These are phyloP conservation scores for Loripinus fragilis DNA, from an alignment of 2,888 invertebrate species.

Conservation along the genomic window DNA sequence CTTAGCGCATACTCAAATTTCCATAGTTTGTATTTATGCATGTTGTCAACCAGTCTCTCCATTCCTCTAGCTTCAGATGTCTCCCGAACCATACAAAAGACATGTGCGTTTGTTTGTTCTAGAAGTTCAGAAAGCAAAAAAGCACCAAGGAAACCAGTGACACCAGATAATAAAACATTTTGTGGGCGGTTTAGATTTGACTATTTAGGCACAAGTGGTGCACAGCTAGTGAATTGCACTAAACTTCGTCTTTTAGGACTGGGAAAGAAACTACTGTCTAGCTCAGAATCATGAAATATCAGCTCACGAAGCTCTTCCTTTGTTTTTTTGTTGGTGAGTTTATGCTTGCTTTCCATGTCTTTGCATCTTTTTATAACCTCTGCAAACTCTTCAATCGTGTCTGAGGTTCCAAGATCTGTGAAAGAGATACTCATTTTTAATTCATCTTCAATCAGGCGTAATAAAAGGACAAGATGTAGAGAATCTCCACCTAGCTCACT, in stretches of 20 bases:
- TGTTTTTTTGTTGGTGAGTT: slow-evolving; percentile 30
- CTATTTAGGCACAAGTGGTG: slow-evolving; percentile 34
- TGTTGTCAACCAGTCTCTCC: slow-evolving; percentile 66
- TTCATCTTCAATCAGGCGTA: slow-evolving; percentile 63
- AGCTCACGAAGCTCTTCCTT: slow-evolving; percentile 54
- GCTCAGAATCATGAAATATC: slow-evolving; percentile 61
- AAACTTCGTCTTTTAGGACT: slow-evolving; percentile 51
- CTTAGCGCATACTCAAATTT: slow-evolving; percentile 62
- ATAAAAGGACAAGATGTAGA: slow-evolving; percentile 65
- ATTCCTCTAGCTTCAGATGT: slow-evolving; percentile 63
- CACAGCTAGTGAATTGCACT: slow-evolving; percentile 49
- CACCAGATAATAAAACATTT: slow-evolving; percentile 70
- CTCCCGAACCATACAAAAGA: slow-evolving; percentile 72
- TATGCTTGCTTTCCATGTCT: slow-evolving; percentile 46
- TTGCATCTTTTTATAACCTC: slow-evolving; percentile 60
- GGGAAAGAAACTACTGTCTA: slow-evolving; percentile 43
- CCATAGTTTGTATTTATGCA: slow-evolving; percentile 67
- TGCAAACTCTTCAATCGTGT: slow-evolving; percentile 67
- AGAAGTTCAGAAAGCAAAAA: slow-evolving; percentile 65
- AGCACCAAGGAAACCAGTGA: slow-evolving; percentile 71
- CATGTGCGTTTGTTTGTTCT: slow-evolving; percentile 64
- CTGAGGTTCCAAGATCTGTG: slow-evolving; percentile 65
- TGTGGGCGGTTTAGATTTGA: slow-evolving; percentile 49
- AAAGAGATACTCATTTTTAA: slow-evolving; percentile 62
- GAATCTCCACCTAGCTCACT: slow-evolving; percentile 75